A percentile compares a stretch with the other conserved stretches of the same genome.
Conservation (phyloP, 2,888 invertebrate genomes). For the Stegana nigrithorax region DNA sequence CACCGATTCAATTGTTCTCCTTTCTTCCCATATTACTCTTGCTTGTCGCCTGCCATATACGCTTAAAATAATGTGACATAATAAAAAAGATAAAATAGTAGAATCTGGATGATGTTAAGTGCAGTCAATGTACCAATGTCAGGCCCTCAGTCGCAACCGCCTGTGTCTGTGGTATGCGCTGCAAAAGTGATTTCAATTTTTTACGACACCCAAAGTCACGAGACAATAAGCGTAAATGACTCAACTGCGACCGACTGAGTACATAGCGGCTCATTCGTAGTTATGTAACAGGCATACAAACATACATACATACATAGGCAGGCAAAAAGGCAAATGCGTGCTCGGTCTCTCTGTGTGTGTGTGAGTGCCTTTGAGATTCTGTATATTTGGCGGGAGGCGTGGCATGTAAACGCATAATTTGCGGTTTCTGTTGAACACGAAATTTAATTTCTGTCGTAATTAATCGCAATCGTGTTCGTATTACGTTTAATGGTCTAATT, state of each 20-base stretch:
- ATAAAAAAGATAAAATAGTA: constrained; percentile 4
- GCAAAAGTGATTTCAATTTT: no score
- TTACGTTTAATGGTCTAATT: constrained; percentile 57
- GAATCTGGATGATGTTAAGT: neutral
- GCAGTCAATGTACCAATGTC: neutral
- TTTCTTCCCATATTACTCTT: neutral
- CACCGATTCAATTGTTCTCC: neutral
- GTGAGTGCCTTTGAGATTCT: constrained; percentile 4
- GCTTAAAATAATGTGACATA: neutral
- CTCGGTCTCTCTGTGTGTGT: no score
- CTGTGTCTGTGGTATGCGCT: neutral
- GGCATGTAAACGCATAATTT: constrained; percentile 36
- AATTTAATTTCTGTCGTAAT: constrained; percentile 60
- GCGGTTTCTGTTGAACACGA: constrained; percentile 55
- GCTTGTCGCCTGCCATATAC: neutral
- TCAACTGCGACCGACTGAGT: neutral
- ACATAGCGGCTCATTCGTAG: no score
- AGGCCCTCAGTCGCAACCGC: neutral
- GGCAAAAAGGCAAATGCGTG: no score
- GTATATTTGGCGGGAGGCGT: neutral
- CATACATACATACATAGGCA: no score
- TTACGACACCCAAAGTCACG: neutral
- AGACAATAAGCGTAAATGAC: neutral
- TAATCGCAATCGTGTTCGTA: constrained; percentile 62
- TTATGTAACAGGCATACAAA: no score